These are phyloP conservation scores for Periophthalmus magnuspinnatus DNA, from an alignment of 2,797 vertebrate genomes.

Conservation along the genomic window DNA sequence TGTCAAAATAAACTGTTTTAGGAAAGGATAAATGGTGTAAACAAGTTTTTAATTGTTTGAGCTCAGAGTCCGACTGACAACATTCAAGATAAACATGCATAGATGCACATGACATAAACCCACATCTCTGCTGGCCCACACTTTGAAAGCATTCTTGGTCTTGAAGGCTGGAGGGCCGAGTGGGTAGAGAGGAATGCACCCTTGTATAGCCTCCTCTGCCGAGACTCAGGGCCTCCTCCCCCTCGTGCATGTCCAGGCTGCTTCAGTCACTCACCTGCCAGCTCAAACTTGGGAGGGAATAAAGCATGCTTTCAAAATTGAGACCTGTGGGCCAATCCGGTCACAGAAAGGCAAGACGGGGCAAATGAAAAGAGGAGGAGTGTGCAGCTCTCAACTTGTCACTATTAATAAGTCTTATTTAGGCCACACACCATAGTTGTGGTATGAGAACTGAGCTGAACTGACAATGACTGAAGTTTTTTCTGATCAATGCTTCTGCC, in stretches of 20 bases:
- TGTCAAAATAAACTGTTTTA: not conserved
- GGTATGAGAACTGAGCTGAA: constrained; percentile 61
- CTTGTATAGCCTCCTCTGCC: constrained; percentile 82
- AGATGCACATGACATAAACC: constrained; percentile 54
- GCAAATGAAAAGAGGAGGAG: constrained; percentile 32
- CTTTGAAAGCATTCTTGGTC: constrained; percentile 47
- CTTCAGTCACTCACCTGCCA: constrained; percentile 69
- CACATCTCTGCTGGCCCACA: constrained; percentile 36
- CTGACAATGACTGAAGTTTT: constrained; percentile 55
- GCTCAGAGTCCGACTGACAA: constrained; percentile 14
- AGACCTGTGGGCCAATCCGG: constrained; percentile 48
- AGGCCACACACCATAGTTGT: constrained; percentile 48
- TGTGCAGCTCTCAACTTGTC: constrained; percentile 46
- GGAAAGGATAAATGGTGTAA: not conserved
- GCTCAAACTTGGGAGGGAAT: constrained; percentile 57
- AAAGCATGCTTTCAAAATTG: constrained; percentile 66
- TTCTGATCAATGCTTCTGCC: constrained; percentile 53
- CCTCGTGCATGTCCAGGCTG: constrained; percentile 50
- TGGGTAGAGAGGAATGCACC: constrained; percentile 83
- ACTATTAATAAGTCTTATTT: constrained; percentile 77
- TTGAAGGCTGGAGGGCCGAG: constrained; percentile 29
- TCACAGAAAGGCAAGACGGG: constrained; percentile 19
- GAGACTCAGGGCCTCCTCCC: constrained; percentile 72
- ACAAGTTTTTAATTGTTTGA: constrained; percentile 26
- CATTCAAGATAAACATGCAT: constrained; percentile 21